Percentiles rank a stretch among this genome's conserved stretches.
Conservation (phyloP, 2,888 invertebrate species). For the Schrankia costaestrigalis region DNA sequence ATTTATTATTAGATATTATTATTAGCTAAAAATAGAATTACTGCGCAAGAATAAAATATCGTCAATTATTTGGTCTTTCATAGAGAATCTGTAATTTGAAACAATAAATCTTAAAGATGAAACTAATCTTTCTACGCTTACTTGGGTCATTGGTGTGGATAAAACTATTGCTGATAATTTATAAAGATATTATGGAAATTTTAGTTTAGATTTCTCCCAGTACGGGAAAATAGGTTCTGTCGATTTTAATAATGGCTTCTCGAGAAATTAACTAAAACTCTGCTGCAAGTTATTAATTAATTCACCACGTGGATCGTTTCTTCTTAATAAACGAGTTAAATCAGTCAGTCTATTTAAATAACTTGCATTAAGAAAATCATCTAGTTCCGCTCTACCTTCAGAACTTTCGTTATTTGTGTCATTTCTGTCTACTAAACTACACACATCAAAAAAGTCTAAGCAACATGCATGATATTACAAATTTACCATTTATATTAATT, state of each 20-base stretch:
- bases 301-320: neutral
- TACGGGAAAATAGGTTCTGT: no score
- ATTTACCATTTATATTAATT: no score
- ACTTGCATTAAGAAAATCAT: conserved; percentile 1
- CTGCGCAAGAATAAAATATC: no score
- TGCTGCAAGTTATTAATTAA: neutral
- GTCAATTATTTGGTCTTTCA: conserved; percentile 10
- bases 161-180: conserved; percentile 11
- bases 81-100: conserved; percentile 8
- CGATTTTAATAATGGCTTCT: no score
- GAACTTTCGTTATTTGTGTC: neutral
- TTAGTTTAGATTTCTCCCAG: no score
- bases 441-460: no score
- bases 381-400: conserved; percentile 1
- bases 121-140: conserved; percentile 10
- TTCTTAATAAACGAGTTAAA: neutral
- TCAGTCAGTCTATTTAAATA: conserved; percentile 1
- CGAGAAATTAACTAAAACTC: no score
- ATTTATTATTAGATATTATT: neutral
- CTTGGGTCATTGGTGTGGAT: conserved; percentile 11
- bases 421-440: conserved; percentile 1
- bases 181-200: conserved; percentile 8
- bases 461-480: no score
- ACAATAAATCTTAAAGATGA: conserved; percentile 7
- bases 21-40: no score